Conservation (phyloP, 2,113 vertebrate genomes). For the Lepidiolamprologus cunningtoni region DNA sequence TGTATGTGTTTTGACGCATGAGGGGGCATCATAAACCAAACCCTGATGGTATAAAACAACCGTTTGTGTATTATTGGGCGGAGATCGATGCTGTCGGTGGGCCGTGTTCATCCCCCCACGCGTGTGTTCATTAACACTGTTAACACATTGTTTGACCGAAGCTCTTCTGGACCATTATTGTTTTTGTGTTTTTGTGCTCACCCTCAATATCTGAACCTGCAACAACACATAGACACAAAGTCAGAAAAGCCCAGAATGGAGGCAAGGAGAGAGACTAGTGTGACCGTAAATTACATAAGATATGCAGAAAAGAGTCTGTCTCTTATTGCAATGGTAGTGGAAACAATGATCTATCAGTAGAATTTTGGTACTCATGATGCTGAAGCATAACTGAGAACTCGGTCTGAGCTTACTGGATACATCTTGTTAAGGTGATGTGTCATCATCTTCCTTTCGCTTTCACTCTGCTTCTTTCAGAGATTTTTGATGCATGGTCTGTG, state of each 20-base stretch:
- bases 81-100: no score
- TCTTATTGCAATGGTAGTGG: not conserved
- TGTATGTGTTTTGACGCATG: no score
- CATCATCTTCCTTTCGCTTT: slow-evolving; percentile 1
- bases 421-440: slow-evolving; percentile 14
- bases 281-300: not conserved
- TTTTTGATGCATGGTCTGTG: not conserved
- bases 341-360: not conserved
- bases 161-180: no score
- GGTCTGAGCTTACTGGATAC: slow-evolving; percentile 10
- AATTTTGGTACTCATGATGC: not conserved
- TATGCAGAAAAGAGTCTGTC: not conserved
- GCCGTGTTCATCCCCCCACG: no score
- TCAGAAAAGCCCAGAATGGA: not conserved
- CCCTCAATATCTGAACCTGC: no score
- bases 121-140: no score
- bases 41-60: no score
- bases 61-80: no score
- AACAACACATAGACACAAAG: not conserved
- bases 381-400: not conserved
- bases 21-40: no score
- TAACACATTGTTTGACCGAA: no score
- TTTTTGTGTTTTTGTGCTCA: no score
- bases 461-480: slow-evolving; percentile 11
- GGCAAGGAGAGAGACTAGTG: not conserved